phyloP scores from a whole-genome alignment of 1,140 invertebrate species.

The Zeugodacus cucurbitae region DNA sequence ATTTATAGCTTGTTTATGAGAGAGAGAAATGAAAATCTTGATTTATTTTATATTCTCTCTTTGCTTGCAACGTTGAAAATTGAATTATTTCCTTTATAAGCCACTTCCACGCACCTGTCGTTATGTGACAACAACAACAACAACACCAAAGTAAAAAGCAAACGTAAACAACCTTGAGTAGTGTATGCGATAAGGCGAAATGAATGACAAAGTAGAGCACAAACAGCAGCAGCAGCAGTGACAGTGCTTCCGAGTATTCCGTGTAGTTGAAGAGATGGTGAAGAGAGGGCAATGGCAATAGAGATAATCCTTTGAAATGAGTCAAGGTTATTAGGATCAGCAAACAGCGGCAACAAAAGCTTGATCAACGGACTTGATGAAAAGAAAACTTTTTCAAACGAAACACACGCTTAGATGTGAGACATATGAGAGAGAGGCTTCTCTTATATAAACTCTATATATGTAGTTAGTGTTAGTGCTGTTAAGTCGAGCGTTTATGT shows the following conservation, averaged over 20 bases:
- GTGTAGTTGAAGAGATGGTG: not conserved
- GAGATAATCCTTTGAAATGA: constrained; percentile 31
- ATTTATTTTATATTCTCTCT: not conserved
- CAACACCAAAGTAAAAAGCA: too few relatives aligned
- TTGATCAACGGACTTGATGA: not conserved
- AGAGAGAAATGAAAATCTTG: not conserved
- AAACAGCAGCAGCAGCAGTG: not conserved
- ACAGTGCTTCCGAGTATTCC: not conserved
- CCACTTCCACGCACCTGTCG: not conserved
- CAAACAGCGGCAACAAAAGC: not conserved
- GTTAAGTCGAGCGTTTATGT: not conserved
- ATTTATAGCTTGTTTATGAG: constrained; percentile 17
- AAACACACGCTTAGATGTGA: not conserved
- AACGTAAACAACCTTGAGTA: not conserved
- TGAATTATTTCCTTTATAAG: constrained; percentile 20
- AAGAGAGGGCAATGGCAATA: not conserved
- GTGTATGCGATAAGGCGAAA: not conserved
- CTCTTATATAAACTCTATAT: not conserved
- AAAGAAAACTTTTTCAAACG: not conserved
- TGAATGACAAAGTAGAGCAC: not conserved
- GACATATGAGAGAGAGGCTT: not conserved
- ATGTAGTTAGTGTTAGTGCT: not conserved
- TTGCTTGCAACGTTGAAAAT: not conserved
- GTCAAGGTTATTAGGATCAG: constrained; percentile 28
- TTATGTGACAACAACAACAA: not conserved